Evolutionary conservation across 2,113 vertebrate genomes (phyloP), one percentile per base, ranked within the genome.

Genomic region (Canis aureus): DNA sequence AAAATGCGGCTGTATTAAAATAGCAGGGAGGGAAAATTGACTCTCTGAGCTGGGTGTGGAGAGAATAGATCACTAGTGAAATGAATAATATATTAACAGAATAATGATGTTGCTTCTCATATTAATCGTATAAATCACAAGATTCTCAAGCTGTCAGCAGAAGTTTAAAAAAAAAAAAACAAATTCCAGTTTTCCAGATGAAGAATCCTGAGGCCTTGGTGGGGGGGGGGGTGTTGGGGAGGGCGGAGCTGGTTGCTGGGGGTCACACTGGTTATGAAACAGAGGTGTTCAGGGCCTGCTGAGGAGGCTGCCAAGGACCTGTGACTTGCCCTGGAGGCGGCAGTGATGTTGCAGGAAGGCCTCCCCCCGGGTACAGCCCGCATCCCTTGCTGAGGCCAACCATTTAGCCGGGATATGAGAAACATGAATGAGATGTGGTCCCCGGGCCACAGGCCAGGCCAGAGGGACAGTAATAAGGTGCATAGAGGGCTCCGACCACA

Each of bases 21-120:
- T 43, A 98, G 97, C 98, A 92, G 97, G 98, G 97, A 97, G 97
- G 97, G 95, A 74, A 96, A 96, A 98, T 85, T 97, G 97, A 98
- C 98, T 98, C 94, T 95, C 96, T 23, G 97, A 97, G 91, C 95
- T 92, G 97, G 93, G 98, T 93, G 98, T 94, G 92, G 94, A 97
- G 98, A 98, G 98, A 98, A 98, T 98, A 98, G 98, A 98, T 98
- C 97, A 97, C 97, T 96, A 97, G 97, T 97, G 98, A 98, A 98
- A 99, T 99, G 98, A 99, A 99, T 98, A 98, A 99, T 99, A 99
- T 98, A 99, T 98, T 98, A 98, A 98, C 98, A 78, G 98, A 98
- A 98, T 98, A 98, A 98, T 97, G 97, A 92, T 98, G 98, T 98
- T 98, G 98, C 97, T 98, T 95, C 98, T 97, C 97, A 98, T 98